A percentile compares a stretch with the other conserved stretches of the same genome.
Evolutionary conservation across 1,140 invertebrate species (phyloP).

Genomic region (Polypedilum pembai): DNA sequence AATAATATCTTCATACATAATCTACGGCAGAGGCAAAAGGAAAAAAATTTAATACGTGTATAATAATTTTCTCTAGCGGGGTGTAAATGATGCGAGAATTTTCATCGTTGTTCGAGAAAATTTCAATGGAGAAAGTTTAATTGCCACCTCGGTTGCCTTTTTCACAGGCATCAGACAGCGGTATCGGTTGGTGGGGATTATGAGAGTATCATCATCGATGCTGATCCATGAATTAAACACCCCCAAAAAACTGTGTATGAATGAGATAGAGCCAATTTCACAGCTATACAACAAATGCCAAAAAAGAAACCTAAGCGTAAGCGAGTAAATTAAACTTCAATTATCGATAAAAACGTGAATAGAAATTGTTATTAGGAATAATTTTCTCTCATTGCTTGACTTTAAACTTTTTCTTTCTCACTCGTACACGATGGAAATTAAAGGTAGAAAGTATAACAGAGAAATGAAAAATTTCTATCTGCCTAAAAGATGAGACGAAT

Average conservation of each 20-base stretch:
- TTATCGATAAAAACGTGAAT: slow-evolving; percentile 23
- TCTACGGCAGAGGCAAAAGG: neutral
- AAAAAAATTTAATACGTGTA: neutral
- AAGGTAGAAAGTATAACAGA: neutral
- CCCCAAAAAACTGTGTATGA: neutral
- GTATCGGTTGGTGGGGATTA: neutral
- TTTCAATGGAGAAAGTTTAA: neutral
- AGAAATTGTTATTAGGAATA: slow-evolving; percentile 18
- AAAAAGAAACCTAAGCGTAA: neutral
- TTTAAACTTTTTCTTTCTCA: slow-evolving; percentile 1
- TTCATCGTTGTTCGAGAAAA: neutral
- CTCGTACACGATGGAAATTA: neutral
- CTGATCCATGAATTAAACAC: neutral
- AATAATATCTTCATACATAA: neutral
- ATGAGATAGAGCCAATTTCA: neutral
- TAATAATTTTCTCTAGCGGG: neutral
- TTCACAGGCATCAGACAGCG: neutral
- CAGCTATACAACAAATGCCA: neutral
- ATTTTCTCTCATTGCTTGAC: neutral
- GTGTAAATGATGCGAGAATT: slow-evolving; percentile 12
- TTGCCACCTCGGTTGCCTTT: neutral
- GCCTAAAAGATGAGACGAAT: neutral
- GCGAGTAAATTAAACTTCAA: slow-evolving; percentile 26
- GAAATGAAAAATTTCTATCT: neutral
- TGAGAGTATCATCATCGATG: neutral